Evolutionary conservation across 2,888 invertebrate species (phyloP), one percentile per base, ranked within the genome.

Genomic region (Mantis religiosa): DNA sequence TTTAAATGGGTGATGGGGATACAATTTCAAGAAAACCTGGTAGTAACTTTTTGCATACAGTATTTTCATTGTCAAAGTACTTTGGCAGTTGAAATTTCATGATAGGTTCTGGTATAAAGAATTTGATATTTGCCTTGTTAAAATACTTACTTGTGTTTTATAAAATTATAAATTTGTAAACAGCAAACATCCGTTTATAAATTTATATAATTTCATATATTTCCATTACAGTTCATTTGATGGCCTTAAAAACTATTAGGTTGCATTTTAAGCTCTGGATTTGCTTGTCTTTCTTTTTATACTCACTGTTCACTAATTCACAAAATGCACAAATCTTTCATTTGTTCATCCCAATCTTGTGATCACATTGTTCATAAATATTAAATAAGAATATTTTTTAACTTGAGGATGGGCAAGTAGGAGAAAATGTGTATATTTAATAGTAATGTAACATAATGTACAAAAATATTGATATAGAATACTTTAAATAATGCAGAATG

Each of bases 381-480:
- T 85, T 82, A 82, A 82, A 12, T 81, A 20, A 89, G 83, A 89
- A 82, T 85, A 85, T 82, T 85, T 81, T 85, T 82, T 85, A 85
- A 89, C 83, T 85, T 85, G 86, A 89, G 83, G 82, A 82, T 89
- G 85, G 85, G 54, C 82, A 85, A 28, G 85, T 85, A 85, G 81
- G 85, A 85, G 82, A 89, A 85, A 89, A 82, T 87, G 87, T 87
- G 87, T 87, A 87, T 28, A 87, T 82, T 71, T 89, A 89, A 83
- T 85, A 84, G 83, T 82, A 85, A 85, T 85, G 85, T 71, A 20
- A 71, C 54, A 41, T 85, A 89, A 85, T 89, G 88, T 89, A 89
- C 88, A 89, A 89, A 85, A 89, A 83, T 89, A 85, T 89, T 82
- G 86, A 71, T 28, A 85, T 34, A 85, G 82, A 47, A n/a, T 87